phyloP scores from a whole-genome alignment of 2,113 vertebrate genomes.

The Alexandromys fortis region DNA sequence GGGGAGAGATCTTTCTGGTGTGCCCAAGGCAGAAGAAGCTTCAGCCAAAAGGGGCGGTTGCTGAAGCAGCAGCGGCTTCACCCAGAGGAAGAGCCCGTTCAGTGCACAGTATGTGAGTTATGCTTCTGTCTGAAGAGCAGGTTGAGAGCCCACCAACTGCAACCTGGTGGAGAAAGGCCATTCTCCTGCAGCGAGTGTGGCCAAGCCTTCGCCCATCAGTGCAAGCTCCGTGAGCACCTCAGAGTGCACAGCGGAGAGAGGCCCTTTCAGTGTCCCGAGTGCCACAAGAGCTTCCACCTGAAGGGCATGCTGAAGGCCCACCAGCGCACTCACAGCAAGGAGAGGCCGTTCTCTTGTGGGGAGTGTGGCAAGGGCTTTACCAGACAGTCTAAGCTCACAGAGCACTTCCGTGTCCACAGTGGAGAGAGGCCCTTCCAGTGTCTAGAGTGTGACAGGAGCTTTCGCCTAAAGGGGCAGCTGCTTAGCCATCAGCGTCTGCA shows the following conservation, averaged over 20 bases:
- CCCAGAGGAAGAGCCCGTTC: neutral
- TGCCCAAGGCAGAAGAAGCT: conserved; percentile 52
- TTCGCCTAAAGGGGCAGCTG: conserved; percentile 81
- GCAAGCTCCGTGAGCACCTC: conserved; percentile 77
- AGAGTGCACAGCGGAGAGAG: conserved; percentile 84
- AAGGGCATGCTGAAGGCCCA: conserved; percentile 84
- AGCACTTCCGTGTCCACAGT: conserved; percentile 87
- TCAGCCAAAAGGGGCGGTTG: conserved; percentile 58
- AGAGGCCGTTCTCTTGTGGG: conserved; percentile 86
- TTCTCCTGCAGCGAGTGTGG: conserved; percentile 80
- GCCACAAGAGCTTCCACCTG: conserved; percentile 86
- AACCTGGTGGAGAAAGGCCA: neutral
- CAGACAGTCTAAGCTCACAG: conserved; percentile 86
- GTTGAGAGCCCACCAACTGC: neutral
- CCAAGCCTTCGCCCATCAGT: conserved; percentile 79
- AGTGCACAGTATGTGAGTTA: neutral
- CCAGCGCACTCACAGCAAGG: conserved; percentile 82
- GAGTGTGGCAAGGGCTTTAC: conserved; percentile 90
- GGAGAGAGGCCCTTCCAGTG: conserved; percentile 82
- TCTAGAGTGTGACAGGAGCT: conserved; percentile 66
- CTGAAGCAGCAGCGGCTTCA: conserved; percentile 63
- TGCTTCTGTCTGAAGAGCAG: neutral
- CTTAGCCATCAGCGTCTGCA: conserved; percentile 80
- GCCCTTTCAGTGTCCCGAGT: conserved; percentile 73
- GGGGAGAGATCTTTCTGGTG: conserved; percentile 64